phyloP scores from a whole-genome alignment of 2,888 invertebrate genomes.

The Brachypalpus laphriformis region DNA sequence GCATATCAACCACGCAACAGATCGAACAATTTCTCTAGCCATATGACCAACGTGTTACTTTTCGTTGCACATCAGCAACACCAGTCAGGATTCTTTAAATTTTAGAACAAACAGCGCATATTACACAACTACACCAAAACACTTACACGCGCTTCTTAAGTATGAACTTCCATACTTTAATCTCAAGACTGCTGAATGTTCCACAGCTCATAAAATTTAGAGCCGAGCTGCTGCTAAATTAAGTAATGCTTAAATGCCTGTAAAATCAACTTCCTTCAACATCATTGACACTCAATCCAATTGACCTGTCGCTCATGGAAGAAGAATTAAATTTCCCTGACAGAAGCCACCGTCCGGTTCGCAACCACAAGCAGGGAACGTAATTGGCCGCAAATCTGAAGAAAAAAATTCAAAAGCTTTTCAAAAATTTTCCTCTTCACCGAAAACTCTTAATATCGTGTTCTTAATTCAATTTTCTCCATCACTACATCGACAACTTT shows the following conservation, averaged over 20 bases:
- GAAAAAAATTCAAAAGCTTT: slow-evolving; percentile 5
- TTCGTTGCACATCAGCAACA: no score
- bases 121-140: no score
- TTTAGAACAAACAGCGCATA: no score
- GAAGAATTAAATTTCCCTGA: neutral
- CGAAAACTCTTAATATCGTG: slow-evolving; percentile 29
- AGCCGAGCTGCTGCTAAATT: no score
- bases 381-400: slow-evolving; percentile 54
- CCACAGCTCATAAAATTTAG: no score
- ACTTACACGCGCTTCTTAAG: no score
- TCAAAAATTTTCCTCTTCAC: slow-evolving; percentile 8
- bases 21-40: no score
- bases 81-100: no score
- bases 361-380: neutral
- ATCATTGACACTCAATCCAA: slow-evolving; percentile 34
- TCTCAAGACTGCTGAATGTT: no score
- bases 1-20: no score
- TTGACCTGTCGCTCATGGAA: neutral
- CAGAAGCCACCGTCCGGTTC: neutral
- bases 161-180: no score
- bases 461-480: slow-evolving; percentile 66
- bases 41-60: no score
- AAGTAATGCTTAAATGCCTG: slow-evolving; percentile 25
- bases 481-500: slow-evolving; percentile 49
- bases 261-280: slow-evolving; percentile 43